These are phyloP conservation scores for pig (Sus scrofa) DNA, from an alignment of 2,113 vertebrate species.

Conservation along the genomic window T2T-Sscrofa CM000824.6:62381001-62381500, in stretches of 20 bases:
- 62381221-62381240: background rate
- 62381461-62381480: background rate
- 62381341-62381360: background rate
- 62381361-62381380: background rate
- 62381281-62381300: background rate
- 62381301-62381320: background rate
- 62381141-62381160: background rate
- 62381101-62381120: background rate
- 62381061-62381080: background rate
- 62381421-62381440: background rate
- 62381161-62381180: background rate
- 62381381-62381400: background rate
- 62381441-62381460: background rate
- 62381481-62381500: background rate
- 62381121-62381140: background rate
- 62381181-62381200: background rate
- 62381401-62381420: background rate
- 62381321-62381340: background rate
- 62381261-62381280: background rate
- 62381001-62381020: slow-evolving; percentile 30
- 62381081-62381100: background rate
- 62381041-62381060: background rate
- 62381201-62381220: background rate
- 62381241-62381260: background rate
- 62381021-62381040: background rate